These are phyloP conservation scores for Idaea biselata DNA, from an alignment of 2,888 invertebrate genomes.

Conservation along the genomic window DNA sequence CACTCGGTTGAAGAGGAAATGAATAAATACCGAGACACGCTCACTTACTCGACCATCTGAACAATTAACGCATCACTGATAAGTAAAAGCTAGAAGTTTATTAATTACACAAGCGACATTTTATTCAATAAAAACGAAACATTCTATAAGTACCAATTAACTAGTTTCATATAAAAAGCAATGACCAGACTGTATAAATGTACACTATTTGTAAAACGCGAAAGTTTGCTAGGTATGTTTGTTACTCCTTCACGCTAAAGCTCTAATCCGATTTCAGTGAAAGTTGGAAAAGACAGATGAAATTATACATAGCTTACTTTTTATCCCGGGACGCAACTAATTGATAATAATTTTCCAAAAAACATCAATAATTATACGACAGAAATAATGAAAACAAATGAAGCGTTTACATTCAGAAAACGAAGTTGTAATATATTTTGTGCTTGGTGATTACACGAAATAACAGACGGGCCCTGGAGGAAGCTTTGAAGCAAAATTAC, in stretches of 20 bases:
- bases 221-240: conserved; percentile 1
- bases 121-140: conserved; percentile 14
- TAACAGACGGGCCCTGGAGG: conserved; percentile 58
- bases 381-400: conserved; percentile 19
- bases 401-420: conserved; percentile 33
- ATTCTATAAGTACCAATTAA: conserved; percentile 9
- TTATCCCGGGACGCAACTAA: too few relatives aligned
- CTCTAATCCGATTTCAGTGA: too few relatives aligned
- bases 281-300: too few relatives aligned
- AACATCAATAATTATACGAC: conserved; percentile 22
- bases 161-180: background rate
- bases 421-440: conserved; percentile 50
- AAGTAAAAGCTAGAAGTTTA: conserved; percentile 21
- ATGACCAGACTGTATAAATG: background rate
- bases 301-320: too few relatives aligned
- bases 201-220: background rate
- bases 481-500: conserved; percentile 66
- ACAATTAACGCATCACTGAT: conserved; percentile 30
- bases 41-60: conserved; percentile 31
- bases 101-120: conserved; percentile 19
- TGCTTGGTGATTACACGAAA: conserved; percentile 61
- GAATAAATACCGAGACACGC: conserved; percentile 34
- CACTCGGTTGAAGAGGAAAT: conserved; percentile 42
- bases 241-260: too few relatives aligned
- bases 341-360: conserved; percentile 5